Conservation (phyloP, 2,113 vertebrate genomes). For the Nothoprocta perdicaria region DNA sequence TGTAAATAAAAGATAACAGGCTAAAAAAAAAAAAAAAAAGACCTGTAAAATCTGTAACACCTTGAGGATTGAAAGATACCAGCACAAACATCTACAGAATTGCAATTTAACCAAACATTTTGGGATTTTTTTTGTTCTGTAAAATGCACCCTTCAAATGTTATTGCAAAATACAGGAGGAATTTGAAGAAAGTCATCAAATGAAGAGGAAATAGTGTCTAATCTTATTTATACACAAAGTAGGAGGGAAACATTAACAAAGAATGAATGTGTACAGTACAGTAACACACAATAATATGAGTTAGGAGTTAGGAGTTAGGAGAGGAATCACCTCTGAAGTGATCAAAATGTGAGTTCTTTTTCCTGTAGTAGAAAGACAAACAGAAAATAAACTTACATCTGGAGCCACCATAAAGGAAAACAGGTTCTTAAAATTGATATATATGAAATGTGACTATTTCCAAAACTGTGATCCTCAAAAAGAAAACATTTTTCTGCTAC, state of each 20-base stretch:
- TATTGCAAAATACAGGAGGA: no score
- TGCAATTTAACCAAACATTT: no score
- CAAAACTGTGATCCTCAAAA: background rate
- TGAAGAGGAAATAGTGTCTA: background rate
- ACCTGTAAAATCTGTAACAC: no score
- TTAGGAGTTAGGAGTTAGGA: no score
- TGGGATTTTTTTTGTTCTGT: no score
- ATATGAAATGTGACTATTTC: background rate
- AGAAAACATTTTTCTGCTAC: background rate
- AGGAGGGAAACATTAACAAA: background rate
- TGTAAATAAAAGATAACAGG: background rate
- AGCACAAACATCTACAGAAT: background rate
- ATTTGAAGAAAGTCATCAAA: no score
- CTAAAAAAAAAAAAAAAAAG: no score
- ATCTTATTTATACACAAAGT: background rate
- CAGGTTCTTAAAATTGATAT: background rate
- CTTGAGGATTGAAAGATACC: no score
- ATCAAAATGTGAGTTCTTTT: background rate
- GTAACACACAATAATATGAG: fast-evolving
- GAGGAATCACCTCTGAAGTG: background rate
- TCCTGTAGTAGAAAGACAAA: background rate
- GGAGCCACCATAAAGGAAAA: background rate
- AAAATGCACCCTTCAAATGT: no score
- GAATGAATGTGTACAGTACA: background rate
- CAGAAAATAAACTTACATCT: background rate